Evolutionary conservation across 2,888 invertebrate genomes (phyloP).

Genomic region (Drosophila robusta): DNA sequence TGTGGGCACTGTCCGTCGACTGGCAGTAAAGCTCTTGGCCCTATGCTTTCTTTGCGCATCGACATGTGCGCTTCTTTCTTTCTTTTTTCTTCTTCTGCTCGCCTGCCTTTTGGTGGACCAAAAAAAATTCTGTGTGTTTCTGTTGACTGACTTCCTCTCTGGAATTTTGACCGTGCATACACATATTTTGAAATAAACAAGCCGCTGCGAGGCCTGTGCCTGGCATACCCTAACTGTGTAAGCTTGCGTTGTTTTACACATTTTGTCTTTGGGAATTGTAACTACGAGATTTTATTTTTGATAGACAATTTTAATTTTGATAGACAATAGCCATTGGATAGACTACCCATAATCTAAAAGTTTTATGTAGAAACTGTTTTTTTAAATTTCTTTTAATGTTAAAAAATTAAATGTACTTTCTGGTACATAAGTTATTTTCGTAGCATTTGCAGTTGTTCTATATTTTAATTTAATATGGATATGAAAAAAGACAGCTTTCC

Average conservation of each 20-base stretch:
- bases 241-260: neutral
- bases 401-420: too few species aligned
- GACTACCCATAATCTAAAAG: too few species aligned
- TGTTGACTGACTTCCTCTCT: slow-evolving; percentile 33
- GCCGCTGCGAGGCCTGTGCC: slow-evolving; percentile 10
- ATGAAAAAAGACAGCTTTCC: too few species aligned
- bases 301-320: too few species aligned
- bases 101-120: slow-evolving; percentile 7
- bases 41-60: slow-evolving; percentile 4
- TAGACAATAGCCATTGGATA: too few species aligned
- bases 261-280: too few species aligned
- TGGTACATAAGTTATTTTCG: too few species aligned
- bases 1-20: slow-evolving; percentile 8
- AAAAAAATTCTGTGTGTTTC: slow-evolving; percentile 15
- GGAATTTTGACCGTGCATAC: slow-evolving; percentile 25
- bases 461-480: too few species aligned
- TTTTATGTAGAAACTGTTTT: too few species aligned
- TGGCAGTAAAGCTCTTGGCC: slow-evolving; percentile 1
- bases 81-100: slow-evolving; percentile 1
- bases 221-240: slow-evolving; percentile 9
- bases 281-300: too few species aligned
- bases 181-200: slow-evolving; percentile 6
- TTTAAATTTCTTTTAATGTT: too few species aligned
- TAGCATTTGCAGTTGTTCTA: too few species aligned
- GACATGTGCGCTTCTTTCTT: neutral